These are phyloP conservation scores for Philereme vetulata DNA, from an alignment of 2,888 invertebrate genomes.

Conservation along the genomic window DNA sequence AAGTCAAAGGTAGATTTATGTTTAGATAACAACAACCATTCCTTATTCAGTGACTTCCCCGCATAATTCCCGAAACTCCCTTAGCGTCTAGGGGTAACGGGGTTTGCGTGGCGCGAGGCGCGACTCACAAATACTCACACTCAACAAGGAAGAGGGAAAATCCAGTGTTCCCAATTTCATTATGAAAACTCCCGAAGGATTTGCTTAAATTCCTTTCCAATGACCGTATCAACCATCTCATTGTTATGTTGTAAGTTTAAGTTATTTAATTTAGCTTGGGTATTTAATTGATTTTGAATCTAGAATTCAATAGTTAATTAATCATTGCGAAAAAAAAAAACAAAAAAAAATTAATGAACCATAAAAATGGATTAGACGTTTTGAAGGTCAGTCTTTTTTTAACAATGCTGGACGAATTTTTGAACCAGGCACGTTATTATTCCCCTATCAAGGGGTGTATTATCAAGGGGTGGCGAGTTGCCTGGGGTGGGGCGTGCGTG, in stretches of 20 bases:
- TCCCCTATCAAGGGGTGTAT: slow-evolving; percentile 54
- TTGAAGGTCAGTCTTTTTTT: no score
- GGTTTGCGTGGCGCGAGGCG: slow-evolving; percentile 44
- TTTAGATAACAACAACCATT: slow-evolving; percentile 20
- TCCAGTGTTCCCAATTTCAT: slow-evolving; percentile 39
- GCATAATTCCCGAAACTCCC: slow-evolving; percentile 43
- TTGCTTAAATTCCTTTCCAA: not conserved
- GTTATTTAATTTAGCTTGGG: no score
- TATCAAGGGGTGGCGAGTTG: slow-evolving; percentile 58
- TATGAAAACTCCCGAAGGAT: slow-evolving; percentile 9
- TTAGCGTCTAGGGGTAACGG: slow-evolving; percentile 44
- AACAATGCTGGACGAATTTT: slow-evolving; percentile 9
- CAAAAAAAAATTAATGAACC: no score
- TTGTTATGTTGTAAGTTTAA: no score
- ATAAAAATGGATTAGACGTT: no score
- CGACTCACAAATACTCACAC: not conserved
- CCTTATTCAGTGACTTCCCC: slow-evolving; percentile 21
- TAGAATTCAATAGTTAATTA: not conserved
- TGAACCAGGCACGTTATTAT: slow-evolving; percentile 34
- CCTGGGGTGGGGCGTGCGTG: slow-evolving; percentile 74
- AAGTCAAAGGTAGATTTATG: slow-evolving; percentile 9
- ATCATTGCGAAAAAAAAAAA: not conserved
- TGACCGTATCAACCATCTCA: not conserved
- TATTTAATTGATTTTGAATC: no score
- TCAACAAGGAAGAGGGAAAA: slow-evolving; percentile 31